Base-by-base conservation (phyloP, 2,113 vertebrate genomes). In the Cervus canadensis region DNA sequence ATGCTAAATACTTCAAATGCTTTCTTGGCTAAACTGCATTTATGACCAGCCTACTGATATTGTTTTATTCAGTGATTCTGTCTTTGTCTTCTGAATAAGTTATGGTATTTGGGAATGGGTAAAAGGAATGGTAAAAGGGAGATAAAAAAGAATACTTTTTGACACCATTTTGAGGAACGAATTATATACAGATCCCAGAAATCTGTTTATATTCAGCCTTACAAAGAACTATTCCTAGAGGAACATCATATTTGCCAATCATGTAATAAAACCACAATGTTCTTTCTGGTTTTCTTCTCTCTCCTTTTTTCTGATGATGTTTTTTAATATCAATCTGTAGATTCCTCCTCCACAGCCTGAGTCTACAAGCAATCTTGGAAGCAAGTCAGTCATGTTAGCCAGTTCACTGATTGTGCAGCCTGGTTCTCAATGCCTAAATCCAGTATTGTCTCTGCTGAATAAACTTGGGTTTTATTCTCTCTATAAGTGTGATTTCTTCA, bases 1-100 rank as follows among this genome's bases (percentile, higher is more conserved):
- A 76, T 19, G 17, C 26, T 64, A 57, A 93, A 97, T 78, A 21
- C 14, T 91, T 96, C 43, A 89, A 76, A 81, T 79, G 23, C 3
- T 92, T 87, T 87, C 26, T 71, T 17, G 14, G 21, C 19, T 93
- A 93, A 84, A 86, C 45, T 30, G 28, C 19, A 43, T 82, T 90
- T 88, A 79, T 62, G 48, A 48, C 1, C n/a, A 93, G 6, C 16
- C 10, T 87, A 3, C 13, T 62, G 21, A 83, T 84, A 43, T 7
- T 28, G n/a, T 79, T 93, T 95, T 60, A 87, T 52, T 91, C 79
- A 67, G 16, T 92, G 21, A 64, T 91, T 45, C 17, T 45, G 6
- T 94, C 9, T 89, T 36, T 52, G 13, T 56, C 11, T 86, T 89
- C n/a, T 82, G 28, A 57, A 95, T 60, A 89, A 82, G 45, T 33